phyloP scores from a whole-genome alignment of 2,797 vertebrate species.

The Periophthalmus magnuspinnatus region DNA sequence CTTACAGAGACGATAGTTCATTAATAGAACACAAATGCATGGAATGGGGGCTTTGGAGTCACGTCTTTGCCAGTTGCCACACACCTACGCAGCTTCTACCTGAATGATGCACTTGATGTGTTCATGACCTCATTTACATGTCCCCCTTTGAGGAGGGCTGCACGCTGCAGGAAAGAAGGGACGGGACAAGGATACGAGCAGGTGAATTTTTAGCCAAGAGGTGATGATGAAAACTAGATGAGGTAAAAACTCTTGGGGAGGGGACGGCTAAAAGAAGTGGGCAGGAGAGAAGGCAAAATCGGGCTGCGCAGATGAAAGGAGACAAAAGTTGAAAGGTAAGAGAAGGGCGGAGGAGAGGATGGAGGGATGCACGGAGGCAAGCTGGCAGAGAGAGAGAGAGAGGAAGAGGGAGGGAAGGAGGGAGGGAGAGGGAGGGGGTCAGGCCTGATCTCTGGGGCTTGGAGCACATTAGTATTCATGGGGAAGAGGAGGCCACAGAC shows the following conservation, averaged over 20 bases:
- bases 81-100: slow-evolving; percentile 47
- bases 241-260: slow-evolving; percentile 10
- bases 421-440: slow-evolving; percentile 33
- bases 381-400: slow-evolving; percentile 40
- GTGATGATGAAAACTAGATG: slow-evolving; percentile 25
- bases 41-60: slow-evolving; percentile 26
- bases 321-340: slow-evolving; percentile 71
- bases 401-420: slow-evolving; percentile 51
- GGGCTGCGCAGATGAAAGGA: slow-evolving; percentile 56
- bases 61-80: background rate
- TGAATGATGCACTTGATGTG: slow-evolving; percentile 54
- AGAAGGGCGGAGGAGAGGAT: slow-evolving; percentile 59
- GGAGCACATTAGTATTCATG: slow-evolving; percentile 80
- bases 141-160: slow-evolving; percentile 50
- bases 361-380: slow-evolving; percentile 41
- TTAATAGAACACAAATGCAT: slow-evolving; percentile 37
- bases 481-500: slow-evolving; percentile 79
- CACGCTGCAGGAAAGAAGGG: slow-evolving; percentile 18
- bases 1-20: slow-evolving; percentile 48
- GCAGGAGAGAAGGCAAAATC: slow-evolving; percentile 38
- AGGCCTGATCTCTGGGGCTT: slow-evolving; percentile 80
- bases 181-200: slow-evolving; percentile 11
- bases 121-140: slow-evolving; percentile 67
- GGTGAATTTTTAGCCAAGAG: slow-evolving; percentile 14
- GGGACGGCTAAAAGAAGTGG: slow-evolving; percentile 18